phyloP scores from a whole-genome alignment of 2,113 vertebrate species.

The Scortum barcoo region DNA sequence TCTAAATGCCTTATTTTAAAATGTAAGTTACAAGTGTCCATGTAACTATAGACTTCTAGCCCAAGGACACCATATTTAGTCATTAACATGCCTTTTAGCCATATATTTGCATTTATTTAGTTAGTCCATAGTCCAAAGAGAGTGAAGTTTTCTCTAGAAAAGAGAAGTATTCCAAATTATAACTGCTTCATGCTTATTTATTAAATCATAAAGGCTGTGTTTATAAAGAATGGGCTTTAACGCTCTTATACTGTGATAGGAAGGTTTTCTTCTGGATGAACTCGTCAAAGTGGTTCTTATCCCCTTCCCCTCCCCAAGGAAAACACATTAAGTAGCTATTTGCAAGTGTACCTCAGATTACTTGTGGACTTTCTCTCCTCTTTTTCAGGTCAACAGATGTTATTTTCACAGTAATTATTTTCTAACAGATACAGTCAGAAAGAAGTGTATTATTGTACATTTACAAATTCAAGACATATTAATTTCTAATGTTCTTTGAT shows the following conservation, averaged over 20 bases:
- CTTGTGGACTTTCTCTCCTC: conserved; percentile 57
- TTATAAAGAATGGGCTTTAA: conserved; percentile 10
- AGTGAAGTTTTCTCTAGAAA: background rate
- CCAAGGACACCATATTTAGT: conserved; percentile 18
- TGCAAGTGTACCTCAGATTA: conserved; percentile 67
- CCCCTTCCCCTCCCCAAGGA: background rate
- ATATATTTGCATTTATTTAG: conserved; percentile 14
- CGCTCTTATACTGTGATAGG: background rate
- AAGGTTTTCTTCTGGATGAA: conserved; percentile 13
- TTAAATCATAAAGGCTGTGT: background rate
- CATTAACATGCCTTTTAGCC: conserved; percentile 35
- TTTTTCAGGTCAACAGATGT: conserved; percentile 69
- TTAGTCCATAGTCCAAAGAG: conserved; percentile 29
- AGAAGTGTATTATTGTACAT: conserved; percentile 45
- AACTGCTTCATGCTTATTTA: background rate
- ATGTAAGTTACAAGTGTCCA: too few species aligned
- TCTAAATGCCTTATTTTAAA: too few species aligned
- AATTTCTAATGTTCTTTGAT: conserved; percentile 17
- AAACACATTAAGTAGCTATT: conserved; percentile 28
- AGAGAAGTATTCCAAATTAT: background rate
- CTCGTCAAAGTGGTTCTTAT: conserved; percentile 2
- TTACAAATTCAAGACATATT: conserved; percentile 16
- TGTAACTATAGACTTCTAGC: conserved; percentile 9
- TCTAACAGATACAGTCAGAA: conserved; percentile 59
- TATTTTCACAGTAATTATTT: conserved; percentile 69